Evolutionary conservation across 1,140 invertebrate species (phyloP), one percentile per base, ranked within the genome.

Genomic region (Drosophila biarmipes): DNA sequence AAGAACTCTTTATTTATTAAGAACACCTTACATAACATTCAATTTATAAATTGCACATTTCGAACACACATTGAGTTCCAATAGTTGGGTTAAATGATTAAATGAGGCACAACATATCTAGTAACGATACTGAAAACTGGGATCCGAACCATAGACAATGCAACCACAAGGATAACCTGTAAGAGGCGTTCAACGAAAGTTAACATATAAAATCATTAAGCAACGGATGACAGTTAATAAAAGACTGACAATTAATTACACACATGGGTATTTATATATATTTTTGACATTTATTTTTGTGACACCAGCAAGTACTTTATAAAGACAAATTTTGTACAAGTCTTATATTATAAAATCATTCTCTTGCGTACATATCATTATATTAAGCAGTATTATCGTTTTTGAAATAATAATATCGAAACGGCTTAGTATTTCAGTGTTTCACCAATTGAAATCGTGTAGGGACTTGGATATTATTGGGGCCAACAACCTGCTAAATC

Each of bases 151-250:
- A 74, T 91, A 91, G 63, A 82, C 90, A 90, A 91, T 82, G 78
- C 90, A 91, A 79, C 78, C 80, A 77, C 90, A 91, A 48, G 90
- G 90, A 85, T 91, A 91, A 77, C 87, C 90, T 87, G 82, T 72
- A 89, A 87, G 62, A 62, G 82, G 82, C 51, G 84, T 87, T 91
- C 63, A 57, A 63, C 59, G 54, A 64, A 58, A 84, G 55, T 53
- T 59, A 73, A 84, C 69, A 71, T 66, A 78, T 43, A 52, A 24
- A 64, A 78, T 66, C 15, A 51, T 66, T 55, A 62, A 59, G 19
- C 63, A 52, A 55, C 34, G 17, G 24, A 68, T 37, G 61, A 63
- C 29, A 55, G 73, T 63, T 69, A 79, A 80, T 71, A 38, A 66
- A 64, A 46, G 31, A 64, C 61, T 37, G 15, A 15, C 42, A 51